Base-by-base conservation (phyloP, 2,113 vertebrate genomes). In the Cichladusa arquata region DNA sequence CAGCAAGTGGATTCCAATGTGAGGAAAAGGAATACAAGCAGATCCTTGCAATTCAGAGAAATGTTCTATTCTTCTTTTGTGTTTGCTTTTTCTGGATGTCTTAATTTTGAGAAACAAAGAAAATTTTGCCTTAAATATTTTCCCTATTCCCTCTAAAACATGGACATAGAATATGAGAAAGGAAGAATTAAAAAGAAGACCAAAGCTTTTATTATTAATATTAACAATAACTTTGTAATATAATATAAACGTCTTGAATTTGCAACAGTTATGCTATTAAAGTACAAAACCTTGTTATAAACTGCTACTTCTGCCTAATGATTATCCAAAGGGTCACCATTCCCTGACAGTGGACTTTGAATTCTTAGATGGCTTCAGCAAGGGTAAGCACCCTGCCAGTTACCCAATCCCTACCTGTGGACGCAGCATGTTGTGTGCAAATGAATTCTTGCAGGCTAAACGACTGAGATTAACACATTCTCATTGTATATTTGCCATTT, bases 381-480 rank as follows among this genome's bases (percentile, higher is more conserved):
- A 38, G 33, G 47, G 36, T 3, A 50, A 90, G 16, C 34, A 48
- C 19, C 25, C 36, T n/a, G 31, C 3, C 67, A 31, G 20, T 38
- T 36, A 33, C 73, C 29, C 24, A 31, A 13, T 18, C 47, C 34
- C 13, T 36, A 40, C 2, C 15, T 14, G 14, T 4, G 40, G 64
- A 44, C 8, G 0, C 3, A 25, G 34, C 16, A 25, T 5, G 5
- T 6, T n/a, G 33, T n/a, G 65, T 48, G 60, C 57, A 94, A 81
- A 85, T 5, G 5, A 48, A 40, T 2, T 1, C 28, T 51, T 78
- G 53, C 18, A 12, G 25, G 25, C 17, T 19, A 45, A 69, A 51
- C 0, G 0, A 26, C 19, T 57, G n/a, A 56, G 28, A 56, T 25
- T 19, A 57, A 50, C 40, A 53, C 1, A 1, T 14, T 82, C 57